Evolutionary conservation across 1,140 invertebrate species (phyloP).

Genomic region (Cherax quadricarinatus): DNA sequence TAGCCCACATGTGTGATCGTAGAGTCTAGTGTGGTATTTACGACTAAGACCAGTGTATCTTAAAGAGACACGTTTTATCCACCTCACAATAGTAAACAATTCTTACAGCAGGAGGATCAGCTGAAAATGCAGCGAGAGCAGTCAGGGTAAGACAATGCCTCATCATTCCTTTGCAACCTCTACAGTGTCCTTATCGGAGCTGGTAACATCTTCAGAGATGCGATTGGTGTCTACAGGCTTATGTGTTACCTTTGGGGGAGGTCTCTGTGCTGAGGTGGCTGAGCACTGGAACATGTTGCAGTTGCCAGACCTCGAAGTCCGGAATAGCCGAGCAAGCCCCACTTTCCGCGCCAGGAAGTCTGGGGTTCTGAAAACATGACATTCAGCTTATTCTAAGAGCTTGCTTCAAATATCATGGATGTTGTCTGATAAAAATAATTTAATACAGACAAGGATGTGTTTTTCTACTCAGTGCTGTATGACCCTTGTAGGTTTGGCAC

Average conservation of each 20-base stretch:
- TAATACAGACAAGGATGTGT: too few relatives aligned
- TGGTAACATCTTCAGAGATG: background rate
- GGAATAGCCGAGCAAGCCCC: slow-evolving; percentile 56
- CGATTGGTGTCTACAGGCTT: background rate
- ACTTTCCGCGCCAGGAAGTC: slow-evolving; percentile 48
- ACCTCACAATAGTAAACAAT: background rate
- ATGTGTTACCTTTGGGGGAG: background rate
- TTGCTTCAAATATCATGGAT: background rate
- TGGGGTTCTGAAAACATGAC: slow-evolving; percentile 47
- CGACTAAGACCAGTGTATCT: too few relatives aligned
- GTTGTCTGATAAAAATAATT: background rate
- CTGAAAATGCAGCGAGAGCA: background rate
- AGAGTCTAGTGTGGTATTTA: too few relatives aligned
- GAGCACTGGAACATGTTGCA: slow-evolving; percentile 19
- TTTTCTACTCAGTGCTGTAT: too few relatives aligned
- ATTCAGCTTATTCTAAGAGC: background rate
- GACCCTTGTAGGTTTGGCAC: too few relatives aligned
- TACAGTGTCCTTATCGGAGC: background rate
- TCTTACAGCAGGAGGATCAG: background rate
- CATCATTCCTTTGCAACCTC: background rate
- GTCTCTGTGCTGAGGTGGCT: slow-evolving; percentile 3
- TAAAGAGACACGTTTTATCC: too few relatives aligned
- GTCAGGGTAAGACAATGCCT: background rate
- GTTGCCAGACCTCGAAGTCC: slow-evolving; percentile 37
- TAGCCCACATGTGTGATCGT: too few relatives aligned